A percentile compares a stretch with the other conserved stretches of the same genome.
phyloP scores from a whole-genome alignment of 2,888 invertebrate species.

The Apamea epomidion region DNA sequence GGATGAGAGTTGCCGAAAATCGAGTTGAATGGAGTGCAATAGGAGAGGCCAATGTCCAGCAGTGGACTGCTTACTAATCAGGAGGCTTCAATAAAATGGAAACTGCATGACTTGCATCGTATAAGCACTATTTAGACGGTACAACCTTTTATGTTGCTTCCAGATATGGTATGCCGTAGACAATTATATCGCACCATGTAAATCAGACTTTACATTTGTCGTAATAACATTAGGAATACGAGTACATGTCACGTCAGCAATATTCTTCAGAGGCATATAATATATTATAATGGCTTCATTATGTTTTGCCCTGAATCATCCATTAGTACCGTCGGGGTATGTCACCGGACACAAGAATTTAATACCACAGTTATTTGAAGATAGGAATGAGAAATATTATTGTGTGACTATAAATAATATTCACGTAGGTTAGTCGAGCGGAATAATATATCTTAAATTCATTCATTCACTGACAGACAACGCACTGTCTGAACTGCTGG shows the following conservation, averaged over 20 bases:
- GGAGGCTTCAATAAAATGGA: background rate
- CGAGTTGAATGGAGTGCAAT: no score
- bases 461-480: background rate
- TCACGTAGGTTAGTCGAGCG: background rate
- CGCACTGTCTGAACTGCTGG: background rate
- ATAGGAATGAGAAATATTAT: constrained; percentile 16
- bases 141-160: background rate
- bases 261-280: constrained; percentile 15
- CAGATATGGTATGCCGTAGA: background rate
- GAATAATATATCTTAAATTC: background rate
- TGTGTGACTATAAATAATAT: constrained; percentile 15
- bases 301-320: background rate
- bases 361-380: constrained; percentile 37
- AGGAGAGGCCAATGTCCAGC: no score
- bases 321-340: background rate
- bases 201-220: background rate
- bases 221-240: constrained; percentile 14
- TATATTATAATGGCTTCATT: constrained; percentile 36
- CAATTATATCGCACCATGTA: background rate
- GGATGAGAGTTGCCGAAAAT: no score
- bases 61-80: background rate
- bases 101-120: background rate
- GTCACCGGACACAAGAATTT: constrained; percentile 32
- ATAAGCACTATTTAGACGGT: background rate
- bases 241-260: constrained; percentile 22